Evolutionary conservation across 2,797 vertebrate species (phyloP).

Genomic region (Varecia variegata): DNA sequence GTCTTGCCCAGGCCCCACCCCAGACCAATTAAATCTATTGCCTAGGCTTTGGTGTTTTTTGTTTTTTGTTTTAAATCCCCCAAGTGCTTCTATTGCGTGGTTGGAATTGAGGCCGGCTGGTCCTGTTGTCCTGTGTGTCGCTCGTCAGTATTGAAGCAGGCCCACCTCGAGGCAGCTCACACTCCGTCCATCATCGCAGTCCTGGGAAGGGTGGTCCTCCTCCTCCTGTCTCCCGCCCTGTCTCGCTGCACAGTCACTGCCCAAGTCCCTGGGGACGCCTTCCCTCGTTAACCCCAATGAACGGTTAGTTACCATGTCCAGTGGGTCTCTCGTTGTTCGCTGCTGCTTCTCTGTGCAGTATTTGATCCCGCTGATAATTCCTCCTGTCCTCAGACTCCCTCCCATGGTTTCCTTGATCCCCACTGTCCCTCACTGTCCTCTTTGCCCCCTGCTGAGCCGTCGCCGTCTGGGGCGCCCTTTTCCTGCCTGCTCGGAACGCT

Average conservation of each 20-base stretch:
- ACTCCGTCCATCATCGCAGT: no score
- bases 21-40: neutral
- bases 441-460: neutral
- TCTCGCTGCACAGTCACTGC: neutral
- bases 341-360: neutral
- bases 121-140: accelerated
- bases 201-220: no score
- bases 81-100: neutral
- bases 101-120: neutral
- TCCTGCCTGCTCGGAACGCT: neutral
- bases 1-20: neutral
- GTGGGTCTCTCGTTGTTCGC: neutral
- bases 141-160: neutral
- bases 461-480: neutral
- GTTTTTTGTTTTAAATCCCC: neutral
- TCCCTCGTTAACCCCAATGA: neutral
- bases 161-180: neutral
- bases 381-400: neutral
- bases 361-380: neutral
- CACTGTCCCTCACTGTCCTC: neutral
- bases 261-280: neutral
- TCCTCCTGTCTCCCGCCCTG: neutral
- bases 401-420: neutral
- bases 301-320: neutral
- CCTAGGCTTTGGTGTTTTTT: neutral